Evolutionary conservation across 2,888 invertebrate genomes (phyloP), one percentile per base, ranked within the genome.

Genomic region (Dynastes tityus): DNA sequence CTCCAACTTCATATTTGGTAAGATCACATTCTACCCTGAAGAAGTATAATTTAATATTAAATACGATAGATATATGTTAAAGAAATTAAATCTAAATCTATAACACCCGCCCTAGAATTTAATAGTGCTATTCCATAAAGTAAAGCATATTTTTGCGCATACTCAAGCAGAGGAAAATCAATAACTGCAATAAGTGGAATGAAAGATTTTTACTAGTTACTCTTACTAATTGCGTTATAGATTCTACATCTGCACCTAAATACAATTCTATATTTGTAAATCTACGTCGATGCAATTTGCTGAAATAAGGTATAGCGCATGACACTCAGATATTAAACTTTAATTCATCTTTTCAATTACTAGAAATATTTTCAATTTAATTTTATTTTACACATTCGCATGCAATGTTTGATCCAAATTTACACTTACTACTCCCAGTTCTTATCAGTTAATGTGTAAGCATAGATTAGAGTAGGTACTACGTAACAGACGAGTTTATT

Each of bases 141-240:
- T 4, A 40, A 71, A 58, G 32, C 55, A 71, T 58, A 71, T 71
- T 71, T 65, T 55, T 71, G 71, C 71, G 71, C 71, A 71, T n/a
- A 55, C 71, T 71, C 71, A 58, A 71, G 22, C n/a, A 40, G 5
- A 55, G 16, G 29, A 58, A 71, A 71, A 71, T 71, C 71, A 71
- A 71, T 71, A 71, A 16, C 5, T 37, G n/a, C 29, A 68, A 32
- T 53, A 53, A 53, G 27, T 32, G n/a, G 11, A 13, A 29, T 70
- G 29, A n/a, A 58, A 40, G n/a, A 58, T 29, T 45, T 45, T 6
- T 37, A 37, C 4, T 37, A 37, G 37, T 5, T 32, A 32, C 13
- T 4, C 2, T 22, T 9, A 58, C n/a, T 58, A 58, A 16, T 3
- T 61, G 61, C 61, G 61, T 9, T 53, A 53, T 53, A 53, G n/a